Conservation (phyloP, 1,140 invertebrate species). For the Megalonaias nervosa region DNA sequence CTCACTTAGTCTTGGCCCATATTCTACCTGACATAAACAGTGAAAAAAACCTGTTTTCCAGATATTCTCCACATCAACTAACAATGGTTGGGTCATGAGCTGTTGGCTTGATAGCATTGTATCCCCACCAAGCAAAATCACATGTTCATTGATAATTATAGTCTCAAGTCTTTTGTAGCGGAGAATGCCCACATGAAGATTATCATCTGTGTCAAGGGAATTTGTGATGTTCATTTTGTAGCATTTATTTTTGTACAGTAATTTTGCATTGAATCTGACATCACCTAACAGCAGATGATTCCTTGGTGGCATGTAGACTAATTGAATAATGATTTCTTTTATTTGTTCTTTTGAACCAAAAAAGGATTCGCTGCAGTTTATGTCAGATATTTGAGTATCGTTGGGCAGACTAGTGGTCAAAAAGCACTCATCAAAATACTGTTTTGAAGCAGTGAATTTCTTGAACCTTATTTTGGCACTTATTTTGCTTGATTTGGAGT, state of each 20-base stretch:
- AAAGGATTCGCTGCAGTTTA: slow-evolving; percentile 7
- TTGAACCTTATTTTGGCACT: too few relatives aligned
- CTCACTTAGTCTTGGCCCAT: slow-evolving; percentile 26
- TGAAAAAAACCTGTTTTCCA: slow-evolving; percentile 35
- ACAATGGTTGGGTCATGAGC: too few relatives aligned
- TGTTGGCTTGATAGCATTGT: too few relatives aligned
- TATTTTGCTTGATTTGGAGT: too few relatives aligned
- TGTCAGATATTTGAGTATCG: too few relatives aligned
- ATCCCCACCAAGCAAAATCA: too few relatives aligned
- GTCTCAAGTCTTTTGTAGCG: too few relatives aligned
- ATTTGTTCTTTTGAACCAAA: slow-evolving; percentile 2
- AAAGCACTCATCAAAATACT: too few relatives aligned
- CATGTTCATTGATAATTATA: too few relatives aligned
- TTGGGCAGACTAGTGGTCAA: too few relatives aligned
- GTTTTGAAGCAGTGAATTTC: too few relatives aligned
- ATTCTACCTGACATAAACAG: slow-evolving; percentile 27
- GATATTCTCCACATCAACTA: slow-evolving; percentile 23
- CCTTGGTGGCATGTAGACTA: slow-evolving; percentile 19
- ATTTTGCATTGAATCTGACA: slow-evolving; percentile 34
- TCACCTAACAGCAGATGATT: slow-evolving; percentile 34
- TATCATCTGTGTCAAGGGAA: background rate
- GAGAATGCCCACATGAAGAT: background rate
- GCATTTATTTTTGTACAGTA: slow-evolving; percentile 13
- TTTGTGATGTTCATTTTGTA: slow-evolving; percentile 21
- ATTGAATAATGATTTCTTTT: slow-evolving; percentile 22